phyloP scores from a whole-genome alignment of 2,797 vertebrate genomes.

The Falco peregrinus region DNA sequence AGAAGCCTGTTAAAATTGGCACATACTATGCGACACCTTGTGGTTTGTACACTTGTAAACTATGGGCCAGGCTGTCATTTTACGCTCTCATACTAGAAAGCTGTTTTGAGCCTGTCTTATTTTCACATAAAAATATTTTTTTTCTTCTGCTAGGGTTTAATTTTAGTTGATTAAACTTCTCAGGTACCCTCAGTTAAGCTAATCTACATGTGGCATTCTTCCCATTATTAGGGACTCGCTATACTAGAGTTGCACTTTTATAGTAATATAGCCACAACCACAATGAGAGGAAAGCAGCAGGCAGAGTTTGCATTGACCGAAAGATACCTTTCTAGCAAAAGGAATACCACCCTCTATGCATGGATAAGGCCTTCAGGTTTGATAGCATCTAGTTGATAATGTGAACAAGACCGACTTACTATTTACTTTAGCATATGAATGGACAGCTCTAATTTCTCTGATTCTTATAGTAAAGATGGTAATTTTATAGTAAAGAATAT shows the following conservation, averaged over 20 bases:
- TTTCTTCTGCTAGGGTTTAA: background rate
- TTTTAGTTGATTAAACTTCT: background rate
- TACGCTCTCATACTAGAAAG: background rate
- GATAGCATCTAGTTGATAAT: background rate
- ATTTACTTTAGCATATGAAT: background rate
- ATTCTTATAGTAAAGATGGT: background rate
- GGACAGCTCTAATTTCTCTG: fast-evolving
- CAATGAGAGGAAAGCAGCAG: background rate
- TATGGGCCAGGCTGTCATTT: background rate
- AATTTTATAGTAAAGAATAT: background rate
- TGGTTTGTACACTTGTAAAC: background rate
- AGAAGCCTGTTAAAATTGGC: background rate
- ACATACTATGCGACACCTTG: background rate
- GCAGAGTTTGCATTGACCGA: background rate
- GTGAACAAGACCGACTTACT: background rate
- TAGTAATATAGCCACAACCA: background rate
- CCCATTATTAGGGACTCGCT: background rate
- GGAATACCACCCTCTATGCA: background rate
- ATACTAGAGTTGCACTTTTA: background rate
- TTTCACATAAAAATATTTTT: background rate
- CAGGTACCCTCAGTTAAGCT: background rate
- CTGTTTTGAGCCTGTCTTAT: background rate
- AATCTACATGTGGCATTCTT: background rate
- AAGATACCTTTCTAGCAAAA: background rate
- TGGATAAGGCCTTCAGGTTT: background rate